Percentiles rank a stretch among this genome's conserved stretches.
Conservation (phyloP, 53 echinoderm and acorn worm species). For the Arbacia lixula region DNA sequence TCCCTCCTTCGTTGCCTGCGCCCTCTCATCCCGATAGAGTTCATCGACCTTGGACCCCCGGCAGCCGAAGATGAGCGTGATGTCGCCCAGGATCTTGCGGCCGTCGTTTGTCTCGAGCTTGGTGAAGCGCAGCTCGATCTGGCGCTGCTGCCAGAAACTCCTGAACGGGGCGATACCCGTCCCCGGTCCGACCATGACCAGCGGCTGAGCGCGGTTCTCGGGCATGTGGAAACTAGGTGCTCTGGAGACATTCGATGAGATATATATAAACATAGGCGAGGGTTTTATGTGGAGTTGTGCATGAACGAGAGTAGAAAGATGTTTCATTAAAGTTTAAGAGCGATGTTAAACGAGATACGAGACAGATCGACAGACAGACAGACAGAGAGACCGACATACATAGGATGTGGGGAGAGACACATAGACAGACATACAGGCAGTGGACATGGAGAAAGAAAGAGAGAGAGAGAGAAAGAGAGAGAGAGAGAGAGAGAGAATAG, state of each 20-base stretch:
- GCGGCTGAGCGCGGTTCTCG: conserved; percentile 62
- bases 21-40: conserved; percentile 69
- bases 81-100: conserved; percentile 73
- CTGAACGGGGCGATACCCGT: conserved; percentile 92
- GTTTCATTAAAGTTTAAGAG: too few relatives aligned
- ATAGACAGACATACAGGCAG: too few relatives aligned
- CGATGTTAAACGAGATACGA: too few relatives aligned
- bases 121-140: conserved; percentile 68
- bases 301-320: too few relatives aligned
- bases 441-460: too few relatives aligned
- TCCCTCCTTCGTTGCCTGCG: conserved; percentile 39
- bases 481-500: too few relatives aligned
- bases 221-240: conserved; percentile 87
- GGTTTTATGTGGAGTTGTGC: too few relatives aligned
- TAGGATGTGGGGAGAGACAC: too few relatives aligned
- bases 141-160: conserved; percentile 93
- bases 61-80: conserved; percentile 78
- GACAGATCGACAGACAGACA: too few relatives aligned
- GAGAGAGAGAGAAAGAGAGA: too few relatives aligned
- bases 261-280: too few relatives aligned
- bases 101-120: conserved; percentile 56
- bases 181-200: conserved; percentile 90
- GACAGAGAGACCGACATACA: too few relatives aligned
- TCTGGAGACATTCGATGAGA: conserved; percentile 23
- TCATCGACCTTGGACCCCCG: conserved; percentile 69